phyloP scores from a whole-genome alignment of 2,797 vertebrate species.

The Phalloptychus januarius region DNA sequence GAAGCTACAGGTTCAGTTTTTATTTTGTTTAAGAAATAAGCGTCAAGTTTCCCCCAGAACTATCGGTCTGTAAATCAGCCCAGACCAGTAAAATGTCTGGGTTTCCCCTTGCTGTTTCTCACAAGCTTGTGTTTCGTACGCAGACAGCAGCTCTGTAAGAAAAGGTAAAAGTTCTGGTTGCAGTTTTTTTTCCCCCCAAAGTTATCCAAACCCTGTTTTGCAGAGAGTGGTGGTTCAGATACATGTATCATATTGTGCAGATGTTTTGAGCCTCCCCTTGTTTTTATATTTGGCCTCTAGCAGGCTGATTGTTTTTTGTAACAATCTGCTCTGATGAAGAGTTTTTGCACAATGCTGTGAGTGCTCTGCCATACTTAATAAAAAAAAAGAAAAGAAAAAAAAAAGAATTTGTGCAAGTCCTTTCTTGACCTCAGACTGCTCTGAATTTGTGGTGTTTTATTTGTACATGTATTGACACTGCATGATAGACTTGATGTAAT shows the following conservation, averaged over 20 bases:
- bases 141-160: neutral
- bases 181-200: neutral
- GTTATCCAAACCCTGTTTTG: neutral
- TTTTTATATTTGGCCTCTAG: neutral
- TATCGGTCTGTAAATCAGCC: neutral
- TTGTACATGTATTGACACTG: neutral
- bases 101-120: neutral
- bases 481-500: too few relatives aligned
- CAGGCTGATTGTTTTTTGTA: neutral
- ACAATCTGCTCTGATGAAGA: neutral
- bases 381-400: neutral
- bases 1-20: neutral
- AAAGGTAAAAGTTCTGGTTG: neutral
- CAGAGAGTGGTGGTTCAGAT: neutral
- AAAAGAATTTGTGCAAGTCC: neutral
- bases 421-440: neutral
- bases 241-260: neutral
- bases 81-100: neutral
- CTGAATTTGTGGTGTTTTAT: neutral
- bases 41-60: neutral
- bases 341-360: neutral
- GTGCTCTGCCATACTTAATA: neutral
- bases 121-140: too few relatives aligned
- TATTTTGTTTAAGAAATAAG: slow-evolving; percentile 20
- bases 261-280: neutral